These are phyloP conservation scores for Echinometra lucunter DNA, from an alignment of 53 echinoderm and acorn worm species.

Conservation along the genomic window DNA sequence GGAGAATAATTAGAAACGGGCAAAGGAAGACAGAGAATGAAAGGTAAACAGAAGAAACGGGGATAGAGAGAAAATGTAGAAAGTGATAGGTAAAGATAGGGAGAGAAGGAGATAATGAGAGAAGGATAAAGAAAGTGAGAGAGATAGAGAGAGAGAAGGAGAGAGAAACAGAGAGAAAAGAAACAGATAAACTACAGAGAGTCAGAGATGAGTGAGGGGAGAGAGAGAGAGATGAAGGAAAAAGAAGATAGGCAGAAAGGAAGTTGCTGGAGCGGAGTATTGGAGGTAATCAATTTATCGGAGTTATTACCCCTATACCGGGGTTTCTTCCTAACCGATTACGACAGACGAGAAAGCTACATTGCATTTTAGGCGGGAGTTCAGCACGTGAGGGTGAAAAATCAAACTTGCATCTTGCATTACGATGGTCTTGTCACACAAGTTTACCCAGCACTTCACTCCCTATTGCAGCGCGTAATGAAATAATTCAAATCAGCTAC, in stretches of 20 bases:
- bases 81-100: too few relatives aligned
- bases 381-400: background rate
- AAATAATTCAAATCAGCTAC: conserved; percentile 64
- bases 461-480: conserved; percentile 25
- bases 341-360: background rate
- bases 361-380: conserved; percentile 7
- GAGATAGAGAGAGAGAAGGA: too few relatives aligned
- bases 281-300: conserved; percentile 18
- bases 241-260: too few relatives aligned
- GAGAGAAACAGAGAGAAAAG: too few relatives aligned
- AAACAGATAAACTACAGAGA: too few relatives aligned
- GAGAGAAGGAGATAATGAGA: too few relatives aligned
- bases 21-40: too few relatives aligned
- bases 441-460: conserved; percentile 43
- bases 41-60: too few relatives aligned
- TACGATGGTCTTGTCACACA: conserved; percentile 48
- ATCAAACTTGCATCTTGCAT: conserved; percentile 36
- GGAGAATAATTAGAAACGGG: too few relatives aligned
- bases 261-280: background rate
- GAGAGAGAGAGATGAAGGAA: background rate
- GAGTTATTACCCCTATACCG: background rate
- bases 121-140: too few relatives aligned
- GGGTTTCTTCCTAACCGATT: background rate
- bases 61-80: too few relatives aligned
- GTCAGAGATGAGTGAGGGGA: background rate